Evolutionary conservation across 37 sponge, comb jelly and placozoan genomes (phyloP).

Genomic region (Cliona cf. orientalis): DNA sequence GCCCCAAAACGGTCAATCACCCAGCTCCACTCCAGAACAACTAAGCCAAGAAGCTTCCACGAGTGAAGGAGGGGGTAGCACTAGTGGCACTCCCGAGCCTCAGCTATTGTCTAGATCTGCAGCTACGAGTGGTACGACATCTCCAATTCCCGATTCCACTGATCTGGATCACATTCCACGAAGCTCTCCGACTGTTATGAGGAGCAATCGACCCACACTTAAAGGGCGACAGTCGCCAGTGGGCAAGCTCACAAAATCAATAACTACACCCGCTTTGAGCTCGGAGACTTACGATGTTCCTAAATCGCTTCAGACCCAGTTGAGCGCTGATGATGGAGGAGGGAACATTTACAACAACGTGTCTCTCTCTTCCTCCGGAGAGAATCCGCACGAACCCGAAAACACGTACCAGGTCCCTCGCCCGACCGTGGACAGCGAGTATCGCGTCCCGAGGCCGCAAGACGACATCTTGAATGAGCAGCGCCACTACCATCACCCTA

Average conservation of each 20-base stretch:
- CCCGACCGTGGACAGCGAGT: not conserved
- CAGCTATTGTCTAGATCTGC: not conserved
- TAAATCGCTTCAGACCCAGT: not conserved
- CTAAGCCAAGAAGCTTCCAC: not conserved
- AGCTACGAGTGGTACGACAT: not conserved
- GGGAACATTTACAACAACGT: not conserved
- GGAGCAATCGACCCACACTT: not conserved
- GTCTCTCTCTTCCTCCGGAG: no score
- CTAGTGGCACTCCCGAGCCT: not conserved
- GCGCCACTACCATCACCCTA: not conserved
- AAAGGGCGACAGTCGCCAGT: not conserved
- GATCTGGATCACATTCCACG: conserved; percentile 10
- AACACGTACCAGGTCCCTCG: not conserved
- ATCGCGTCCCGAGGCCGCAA: conserved; percentile 2
- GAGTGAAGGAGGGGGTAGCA: not conserved
- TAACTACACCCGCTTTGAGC: not conserved
- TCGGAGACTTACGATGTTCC: conserved; percentile 27
- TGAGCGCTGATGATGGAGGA: not conserved
- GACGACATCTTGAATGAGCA: not conserved
- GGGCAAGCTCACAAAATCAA: not conserved
- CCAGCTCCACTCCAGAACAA: not conserved
- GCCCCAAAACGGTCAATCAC: not conserved
- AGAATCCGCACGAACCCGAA: not conserved
- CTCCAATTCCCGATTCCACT: not conserved
- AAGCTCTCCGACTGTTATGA: conserved; percentile 16